These are phyloP conservation scores for Clarias fuscus DNA, from an alignment of 2,797 vertebrate species.

Conservation along the genomic window DNA sequence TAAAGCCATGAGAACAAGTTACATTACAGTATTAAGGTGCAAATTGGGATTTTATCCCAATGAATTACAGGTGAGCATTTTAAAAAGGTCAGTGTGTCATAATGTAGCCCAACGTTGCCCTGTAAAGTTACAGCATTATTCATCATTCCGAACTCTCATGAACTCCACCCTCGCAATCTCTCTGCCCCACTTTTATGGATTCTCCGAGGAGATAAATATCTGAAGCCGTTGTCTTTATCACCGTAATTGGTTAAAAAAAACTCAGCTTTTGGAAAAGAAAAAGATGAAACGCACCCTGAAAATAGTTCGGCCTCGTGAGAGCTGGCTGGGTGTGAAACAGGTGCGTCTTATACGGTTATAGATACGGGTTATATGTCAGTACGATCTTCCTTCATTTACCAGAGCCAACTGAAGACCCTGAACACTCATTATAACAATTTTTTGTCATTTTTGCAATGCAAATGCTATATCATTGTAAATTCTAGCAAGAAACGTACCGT, in stretches of 20 bases:
- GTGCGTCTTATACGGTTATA: constrained; percentile 19
- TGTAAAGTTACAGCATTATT: constrained; percentile 52
- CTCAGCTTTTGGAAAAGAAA: constrained; percentile 45
- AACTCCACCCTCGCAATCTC: constrained; percentile 44
- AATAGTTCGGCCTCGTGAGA: constrained; percentile 52
- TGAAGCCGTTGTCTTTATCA: constrained; percentile 58
- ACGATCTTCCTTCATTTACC: constrained; percentile 20
- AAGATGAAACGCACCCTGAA: constrained; percentile 59
- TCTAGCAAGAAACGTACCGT: not conserved
- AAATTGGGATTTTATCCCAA: constrained; percentile 50
- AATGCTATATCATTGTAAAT: constrained; percentile 18
- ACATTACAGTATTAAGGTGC: constrained; percentile 41
- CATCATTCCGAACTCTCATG: constrained; percentile 50
- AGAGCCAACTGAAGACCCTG: not conserved
- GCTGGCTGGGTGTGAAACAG: constrained; percentile 40
- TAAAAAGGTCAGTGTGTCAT: constrained; percentile 52
- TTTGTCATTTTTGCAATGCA: not conserved
- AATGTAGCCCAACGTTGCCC: constrained; percentile 44
- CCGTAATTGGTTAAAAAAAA: constrained; percentile 55
- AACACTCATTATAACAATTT: constrained; percentile 17
- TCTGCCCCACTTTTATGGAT: constrained; percentile 53
- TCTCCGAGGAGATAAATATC: constrained; percentile 53
- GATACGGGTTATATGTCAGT: constrained; percentile 35
- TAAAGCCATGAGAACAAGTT: constrained; percentile 31
- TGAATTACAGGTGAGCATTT: constrained; percentile 44